Evolutionary conservation across 2,797 vertebrate species (phyloP).

Genomic region (Toxotes lorentzi): DNA sequence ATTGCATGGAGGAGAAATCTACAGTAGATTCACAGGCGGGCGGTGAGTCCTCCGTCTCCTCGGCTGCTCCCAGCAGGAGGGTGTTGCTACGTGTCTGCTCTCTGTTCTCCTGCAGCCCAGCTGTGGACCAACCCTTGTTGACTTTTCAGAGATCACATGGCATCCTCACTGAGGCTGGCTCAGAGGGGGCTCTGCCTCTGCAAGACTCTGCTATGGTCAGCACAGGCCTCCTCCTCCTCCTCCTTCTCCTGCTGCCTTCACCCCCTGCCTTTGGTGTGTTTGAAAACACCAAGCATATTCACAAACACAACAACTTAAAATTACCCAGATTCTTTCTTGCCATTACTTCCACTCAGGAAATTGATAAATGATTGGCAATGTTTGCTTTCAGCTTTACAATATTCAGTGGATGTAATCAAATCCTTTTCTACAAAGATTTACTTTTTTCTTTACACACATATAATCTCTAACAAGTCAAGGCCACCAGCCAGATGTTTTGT

Average conservation of each 20-base stretch:
- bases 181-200: slow-evolving; percentile 62
- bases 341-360: slow-evolving; percentile 9
- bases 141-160: slow-evolving; percentile 88
- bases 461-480: slow-evolving; percentile 68
- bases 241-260: slow-evolving; percentile 37
- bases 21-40: slow-evolving; percentile 53
- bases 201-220: slow-evolving; percentile 76
- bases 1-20: slow-evolving; percentile 41
- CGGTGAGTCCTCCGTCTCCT: slow-evolving; percentile 57
- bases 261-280: slow-evolving; percentile 28
- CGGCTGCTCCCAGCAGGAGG: slow-evolving; percentile 80
- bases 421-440: slow-evolving; percentile 31
- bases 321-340: background rate
- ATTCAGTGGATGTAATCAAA: slow-evolving; percentile 18
- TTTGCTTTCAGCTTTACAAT: slow-evolving; percentile 1
- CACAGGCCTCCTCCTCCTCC: slow-evolving; percentile 55
- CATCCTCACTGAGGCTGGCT: slow-evolving; percentile 75
- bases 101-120: slow-evolving; percentile 80
- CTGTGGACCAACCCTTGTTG: slow-evolving; percentile 85
- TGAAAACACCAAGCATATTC: slow-evolving; percentile 43
- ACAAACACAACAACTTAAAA: slow-evolving; percentile 34
- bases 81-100: slow-evolving; percentile 81
- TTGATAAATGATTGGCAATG: background rate
- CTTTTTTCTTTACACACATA: slow-evolving; percentile 40
- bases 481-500: slow-evolving; percentile 53